Base-by-base conservation (phyloP, 2,797 vertebrate species). In the Pachyuromys duprasi region DNA sequence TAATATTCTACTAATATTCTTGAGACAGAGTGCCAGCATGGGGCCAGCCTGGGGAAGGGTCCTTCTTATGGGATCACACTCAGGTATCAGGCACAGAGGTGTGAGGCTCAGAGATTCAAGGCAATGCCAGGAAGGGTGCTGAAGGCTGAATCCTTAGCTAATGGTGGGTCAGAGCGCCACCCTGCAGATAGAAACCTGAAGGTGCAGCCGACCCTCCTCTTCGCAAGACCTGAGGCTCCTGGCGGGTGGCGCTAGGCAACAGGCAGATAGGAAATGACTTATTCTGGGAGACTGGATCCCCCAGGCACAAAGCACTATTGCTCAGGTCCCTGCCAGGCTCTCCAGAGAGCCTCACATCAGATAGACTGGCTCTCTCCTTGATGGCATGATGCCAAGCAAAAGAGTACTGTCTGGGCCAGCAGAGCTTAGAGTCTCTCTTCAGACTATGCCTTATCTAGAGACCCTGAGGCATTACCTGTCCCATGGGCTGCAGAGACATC, bases 231-330 rank as follows among this genome's bases (percentile, higher is more conserved):
- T 14, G n/a, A 33, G 36, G 60, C 42, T 82, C n/a, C 92, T 20
- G 14, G 31, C 4, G 14, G n/a, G 28, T 8, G 7, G 28, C 0
- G 1, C 67, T 26, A 28, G 26, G n/a, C 18, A 53, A 1, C 8
- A 42, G n/a, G 5, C 4, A 49, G 42, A 11, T 15, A 11, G 28
- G 18, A 75, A 76, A 75, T 14, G 15, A 17, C 26, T 60, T 60
- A 13, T 70, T 45, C 72, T 76, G 39, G 39, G 20, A 76, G 57
- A 31, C 9, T 0, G 11, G 17, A 60, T 42, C 53, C 49, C 28
- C 15, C 3, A 60, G 26, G 26, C 26, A 42, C 53, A 60, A 42
- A 36, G 3, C 24, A 42, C 36, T 5, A 22, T 17, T 42, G 53
- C 13, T 49, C 22, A 49, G 57, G 57, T 65, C 20, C 22, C 74